Percentiles rank a stretch among this genome's conserved stretches.
Evolutionary conservation across 2,113 vertebrate species (phyloP).

Genomic region (Eurypyga helias): DNA sequence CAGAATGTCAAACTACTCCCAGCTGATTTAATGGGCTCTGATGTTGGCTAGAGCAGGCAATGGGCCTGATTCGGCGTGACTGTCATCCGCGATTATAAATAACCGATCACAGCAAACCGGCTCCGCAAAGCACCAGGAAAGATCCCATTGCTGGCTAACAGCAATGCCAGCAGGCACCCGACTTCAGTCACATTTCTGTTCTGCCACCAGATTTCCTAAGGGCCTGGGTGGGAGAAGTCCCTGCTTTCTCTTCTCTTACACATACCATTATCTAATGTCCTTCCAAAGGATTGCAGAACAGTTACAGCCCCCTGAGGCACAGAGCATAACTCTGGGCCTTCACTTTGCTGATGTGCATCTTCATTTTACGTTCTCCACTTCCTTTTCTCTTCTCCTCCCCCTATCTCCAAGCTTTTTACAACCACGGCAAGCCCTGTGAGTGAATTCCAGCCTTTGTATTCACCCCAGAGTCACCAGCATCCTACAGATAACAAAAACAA

Average conservation of each 20-base stretch:
- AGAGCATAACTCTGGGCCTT: background rate
- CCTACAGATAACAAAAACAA: slow-evolving; percentile 48
- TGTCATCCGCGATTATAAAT: background rate
- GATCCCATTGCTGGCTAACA: background rate
- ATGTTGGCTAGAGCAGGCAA: background rate
- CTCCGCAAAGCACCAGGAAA: background rate
- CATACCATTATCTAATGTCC: background rate
- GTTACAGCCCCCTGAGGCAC: background rate
- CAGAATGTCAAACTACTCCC: background rate
- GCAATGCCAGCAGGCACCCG: background rate
- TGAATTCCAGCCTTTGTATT: slow-evolving; percentile 60
- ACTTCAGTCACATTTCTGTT: background rate
- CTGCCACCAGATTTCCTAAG: background rate
- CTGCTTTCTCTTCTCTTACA: background rate
- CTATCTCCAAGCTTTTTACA: background rate
- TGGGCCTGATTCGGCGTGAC: background rate
- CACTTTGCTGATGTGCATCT: background rate
- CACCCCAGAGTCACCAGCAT: slow-evolving; percentile 6
- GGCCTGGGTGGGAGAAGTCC: background rate
- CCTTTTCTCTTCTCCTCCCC: slow-evolving; percentile 7
- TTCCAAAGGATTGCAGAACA: background rate
- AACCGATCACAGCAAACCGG: background rate
- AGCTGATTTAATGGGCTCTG: background rate
- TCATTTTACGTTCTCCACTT: background rate
- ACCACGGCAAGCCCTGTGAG: background rate